These are phyloP conservation scores for Porites divaricata DNA, from an alignment of 92 coral and sea anemone genomes.

Conservation along the genomic window DNA sequence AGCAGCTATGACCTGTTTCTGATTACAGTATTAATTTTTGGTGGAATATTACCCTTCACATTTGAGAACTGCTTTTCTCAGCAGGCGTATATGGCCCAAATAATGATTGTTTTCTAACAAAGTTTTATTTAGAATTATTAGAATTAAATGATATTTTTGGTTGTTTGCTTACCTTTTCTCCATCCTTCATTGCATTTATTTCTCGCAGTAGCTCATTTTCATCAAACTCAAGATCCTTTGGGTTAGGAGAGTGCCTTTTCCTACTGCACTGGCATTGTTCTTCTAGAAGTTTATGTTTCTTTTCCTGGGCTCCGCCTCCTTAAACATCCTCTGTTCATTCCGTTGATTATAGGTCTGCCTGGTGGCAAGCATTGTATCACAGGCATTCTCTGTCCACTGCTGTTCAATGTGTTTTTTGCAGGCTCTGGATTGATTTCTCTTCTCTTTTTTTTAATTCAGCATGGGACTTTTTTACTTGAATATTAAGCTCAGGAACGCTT, in stretches of 20 bases:
- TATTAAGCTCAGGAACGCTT: slow-evolving; percentile 44
- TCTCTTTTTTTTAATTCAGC: slow-evolving; percentile 41
- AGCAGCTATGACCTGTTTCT: slow-evolving; percentile 6
- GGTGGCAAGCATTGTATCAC: slow-evolving; percentile 59
- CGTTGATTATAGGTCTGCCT: slow-evolving; percentile 55
- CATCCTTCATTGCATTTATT: slow-evolving; percentile 55
- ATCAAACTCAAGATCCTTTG: slow-evolving; percentile 43
- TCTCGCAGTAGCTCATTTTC: slow-evolving; percentile 52
- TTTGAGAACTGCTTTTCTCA: slow-evolving; percentile 9
- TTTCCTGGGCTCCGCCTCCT: slow-evolving; percentile 10
- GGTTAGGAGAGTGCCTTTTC: slow-evolving; percentile 43
- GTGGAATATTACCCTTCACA: slow-evolving; percentile 7
- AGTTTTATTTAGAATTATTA: background rate
- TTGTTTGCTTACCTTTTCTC: slow-evolving; percentile 30
- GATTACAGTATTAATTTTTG: slow-evolving; percentile 4
- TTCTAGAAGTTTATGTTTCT: background rate
- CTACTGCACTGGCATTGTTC: slow-evolving; percentile 23
- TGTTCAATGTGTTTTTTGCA: slow-evolving; percentile 40
- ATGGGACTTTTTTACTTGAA: slow-evolving; percentile 38
- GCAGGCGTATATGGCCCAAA: background rate
- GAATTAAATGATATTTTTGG: background rate
- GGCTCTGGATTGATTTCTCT: slow-evolving; percentile 37
- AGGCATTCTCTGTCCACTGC: slow-evolving; percentile 46
- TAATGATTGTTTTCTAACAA: background rate
- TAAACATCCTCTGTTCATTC: slow-evolving; percentile 31